These are phyloP conservation scores for Hystrix brachyura DNA, from an alignment of 2,113 vertebrate species.

Conservation along the genomic window DNA sequence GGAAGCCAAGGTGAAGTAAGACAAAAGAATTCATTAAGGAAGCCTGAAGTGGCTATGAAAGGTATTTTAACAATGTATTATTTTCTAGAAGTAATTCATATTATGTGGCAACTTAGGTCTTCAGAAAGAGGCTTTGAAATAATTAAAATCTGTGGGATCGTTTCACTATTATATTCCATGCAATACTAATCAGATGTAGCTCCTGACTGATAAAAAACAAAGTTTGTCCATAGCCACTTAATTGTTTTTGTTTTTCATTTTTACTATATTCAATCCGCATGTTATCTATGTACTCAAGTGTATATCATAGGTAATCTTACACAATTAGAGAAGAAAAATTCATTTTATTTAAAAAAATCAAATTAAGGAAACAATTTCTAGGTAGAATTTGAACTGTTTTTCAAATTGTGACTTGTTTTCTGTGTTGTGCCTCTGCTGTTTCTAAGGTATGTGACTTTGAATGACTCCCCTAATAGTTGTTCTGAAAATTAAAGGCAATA, in stretches of 20 bases:
- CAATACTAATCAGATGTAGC: neutral
- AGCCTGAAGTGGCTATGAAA: conserved; percentile 20
- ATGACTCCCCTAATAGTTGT: neutral
- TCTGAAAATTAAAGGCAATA: neutral
- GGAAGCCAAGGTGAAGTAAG: conserved; percentile 18
- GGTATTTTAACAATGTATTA: conserved; percentile 1
- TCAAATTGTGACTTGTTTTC: neutral
- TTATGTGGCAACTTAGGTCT: neutral
- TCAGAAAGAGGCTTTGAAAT: conserved; percentile 49
- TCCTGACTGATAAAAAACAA: neutral
- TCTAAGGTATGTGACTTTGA: neutral
- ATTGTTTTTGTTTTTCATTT: neutral
- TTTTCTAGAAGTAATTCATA: conserved; percentile 56
- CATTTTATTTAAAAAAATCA: conserved; percentile 2
- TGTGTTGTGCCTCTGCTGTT: neutral
- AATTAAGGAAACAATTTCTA: neutral
- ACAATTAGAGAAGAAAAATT: neutral
- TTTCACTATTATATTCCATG: neutral
- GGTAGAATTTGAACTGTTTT: neutral
- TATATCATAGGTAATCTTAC: neutral
- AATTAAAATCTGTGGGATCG: neutral
- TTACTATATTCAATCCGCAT: neutral
- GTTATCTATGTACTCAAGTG: neutral
- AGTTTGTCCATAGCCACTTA: neutral
- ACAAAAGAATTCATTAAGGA: conserved; percentile 52